A percentile compares a stretch with the other conserved stretches of the same genome.
phyloP scores from a whole-genome alignment of 2,888 invertebrate genomes.

The Rambutsinella grinnellia region DNA sequence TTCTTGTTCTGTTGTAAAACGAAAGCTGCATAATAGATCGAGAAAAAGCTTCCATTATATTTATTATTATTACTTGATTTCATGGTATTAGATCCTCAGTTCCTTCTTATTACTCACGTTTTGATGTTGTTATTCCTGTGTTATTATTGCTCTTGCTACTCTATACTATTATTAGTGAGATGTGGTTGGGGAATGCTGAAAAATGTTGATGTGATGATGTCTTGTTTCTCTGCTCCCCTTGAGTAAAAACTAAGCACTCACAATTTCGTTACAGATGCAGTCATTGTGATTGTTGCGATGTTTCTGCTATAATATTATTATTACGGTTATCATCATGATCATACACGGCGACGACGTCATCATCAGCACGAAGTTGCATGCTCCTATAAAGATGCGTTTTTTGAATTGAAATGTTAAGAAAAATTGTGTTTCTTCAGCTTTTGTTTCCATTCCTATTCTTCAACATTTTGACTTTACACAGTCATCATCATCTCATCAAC shows the following conservation, averaged over 20 bases:
- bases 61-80: conserved; percentile 34
- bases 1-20: too few relatives aligned
- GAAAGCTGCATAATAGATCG: too few relatives aligned
- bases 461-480: too few relatives aligned
- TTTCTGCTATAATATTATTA: conserved; percentile 34
- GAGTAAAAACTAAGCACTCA: too few relatives aligned
- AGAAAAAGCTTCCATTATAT: conserved; percentile 2
- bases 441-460: too few relatives aligned
- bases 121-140: not conserved
- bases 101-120: conserved; percentile 42
- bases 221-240: too few relatives aligned
- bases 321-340: conserved; percentile 33
- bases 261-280: conserved; percentile 15
- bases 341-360: too few relatives aligned
- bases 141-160: conserved; percentile 17
- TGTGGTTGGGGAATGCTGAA: too few relatives aligned
- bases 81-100: conserved; percentile 43
- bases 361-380: not conserved
- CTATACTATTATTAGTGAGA: conserved; percentile 22
- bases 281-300: not conserved
- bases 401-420: too few relatives aligned
- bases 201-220: conserved; percentile 8
- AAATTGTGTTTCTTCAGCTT: too few relatives aligned
- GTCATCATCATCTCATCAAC: too few relatives aligned
- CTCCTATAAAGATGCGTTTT: too few relatives aligned